Evolutionary conservation across 2,113 vertebrate species (phyloP).

Genomic region (Amblyopsis rosae): DNA sequence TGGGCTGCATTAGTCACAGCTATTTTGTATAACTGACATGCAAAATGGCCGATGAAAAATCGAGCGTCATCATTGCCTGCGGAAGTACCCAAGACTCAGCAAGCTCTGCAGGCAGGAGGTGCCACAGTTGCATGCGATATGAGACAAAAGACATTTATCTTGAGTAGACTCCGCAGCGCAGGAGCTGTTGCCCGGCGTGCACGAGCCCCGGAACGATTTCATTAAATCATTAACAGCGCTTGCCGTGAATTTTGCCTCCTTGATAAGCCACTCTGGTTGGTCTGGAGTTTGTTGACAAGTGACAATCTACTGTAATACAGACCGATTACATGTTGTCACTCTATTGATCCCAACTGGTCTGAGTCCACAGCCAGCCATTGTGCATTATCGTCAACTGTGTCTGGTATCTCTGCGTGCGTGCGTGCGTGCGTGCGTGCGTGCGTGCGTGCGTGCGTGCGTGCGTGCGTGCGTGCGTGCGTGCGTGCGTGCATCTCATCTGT

Average conservation of each 20-base stretch:
- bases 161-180: no score
- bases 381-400: slow-evolving; percentile 35
- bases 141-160: no score
- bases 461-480: no score
- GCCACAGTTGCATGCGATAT: no score
- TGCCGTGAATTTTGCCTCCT: slow-evolving; percentile 6
- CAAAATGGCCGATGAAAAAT: background rate
- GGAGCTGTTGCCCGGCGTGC: no score
- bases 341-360: slow-evolving; percentile 50
- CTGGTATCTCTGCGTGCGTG: no score
- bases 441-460: background rate
- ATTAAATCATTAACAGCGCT: background rate
- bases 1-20: background rate
- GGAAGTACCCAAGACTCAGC: no score
- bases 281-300: slow-evolving; percentile 46
- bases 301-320: slow-evolving; percentile 39
- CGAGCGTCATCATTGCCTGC: no score
- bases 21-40: background rate
- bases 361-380: slow-evolving; percentile 53
- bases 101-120: no score
- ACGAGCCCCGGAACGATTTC: no score
- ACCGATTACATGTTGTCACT: slow-evolving; percentile 16
- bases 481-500: background rate
- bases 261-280: slow-evolving; percentile 23
- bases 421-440: background rate